Conservation (phyloP, 2,797 vertebrate genomes). For the Enteromius mattozi region DNA sequence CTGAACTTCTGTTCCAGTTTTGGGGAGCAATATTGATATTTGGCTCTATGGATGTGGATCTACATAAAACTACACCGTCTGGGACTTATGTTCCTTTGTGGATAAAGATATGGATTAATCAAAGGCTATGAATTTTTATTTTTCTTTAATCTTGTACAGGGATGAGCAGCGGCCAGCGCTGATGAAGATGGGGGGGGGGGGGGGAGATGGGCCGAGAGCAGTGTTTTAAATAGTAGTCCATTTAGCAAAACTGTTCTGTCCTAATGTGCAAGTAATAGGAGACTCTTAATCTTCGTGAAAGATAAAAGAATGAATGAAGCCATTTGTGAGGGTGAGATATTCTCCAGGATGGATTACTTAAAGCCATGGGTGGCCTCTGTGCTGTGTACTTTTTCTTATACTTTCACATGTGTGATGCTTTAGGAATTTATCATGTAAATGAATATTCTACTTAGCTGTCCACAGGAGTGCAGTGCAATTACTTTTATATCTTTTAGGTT, state of each 20-base stretch:
- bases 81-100: constrained; percentile 73
- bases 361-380: constrained; percentile 31
- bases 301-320: constrained; percentile 62
- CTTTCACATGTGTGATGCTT: constrained; percentile 11
- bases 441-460: not conserved
- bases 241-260: constrained; percentile 81
- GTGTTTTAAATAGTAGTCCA: constrained; percentile 81
- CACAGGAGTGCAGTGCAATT: not conserved
- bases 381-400: constrained; percentile 29
- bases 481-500: not conserved
- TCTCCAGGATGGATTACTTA: constrained; percentile 63
- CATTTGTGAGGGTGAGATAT: constrained; percentile 72
- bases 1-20: constrained; percentile 48
- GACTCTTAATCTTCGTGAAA: constrained; percentile 77
- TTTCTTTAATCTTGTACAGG: constrained; percentile 77
- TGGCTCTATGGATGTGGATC: constrained; percentile 72
- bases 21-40: constrained; percentile 75
- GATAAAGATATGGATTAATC: constrained; percentile 79
- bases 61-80: constrained; percentile 74
- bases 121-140: constrained; percentile 82
- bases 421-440: constrained; percentile 35
- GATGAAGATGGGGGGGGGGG: constrained; percentile 72
- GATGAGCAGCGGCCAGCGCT: constrained; percentile 70
- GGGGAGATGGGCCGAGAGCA: constrained; percentile 60
- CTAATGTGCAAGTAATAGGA: constrained; percentile 82